Evolutionary conservation across 2,888 invertebrate species (phyloP).

Genomic region (Drosophila longiperda): DNA sequence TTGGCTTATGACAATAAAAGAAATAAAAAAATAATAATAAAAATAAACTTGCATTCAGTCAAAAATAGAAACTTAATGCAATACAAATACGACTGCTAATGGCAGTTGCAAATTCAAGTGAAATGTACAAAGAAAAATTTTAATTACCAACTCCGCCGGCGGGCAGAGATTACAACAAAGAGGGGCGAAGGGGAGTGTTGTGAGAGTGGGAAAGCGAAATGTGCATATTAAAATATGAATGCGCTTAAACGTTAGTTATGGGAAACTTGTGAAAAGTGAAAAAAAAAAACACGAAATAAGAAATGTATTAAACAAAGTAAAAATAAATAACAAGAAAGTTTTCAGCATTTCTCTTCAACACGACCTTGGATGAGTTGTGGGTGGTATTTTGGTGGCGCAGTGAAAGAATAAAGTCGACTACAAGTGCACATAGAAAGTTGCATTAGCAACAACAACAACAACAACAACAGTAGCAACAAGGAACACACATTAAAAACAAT

Average conservation of each 20-base stretch:
- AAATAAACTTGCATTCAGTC: slow-evolving; percentile 16
- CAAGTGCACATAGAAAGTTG: slow-evolving; percentile 68
- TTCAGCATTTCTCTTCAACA: slow-evolving; percentile 25
- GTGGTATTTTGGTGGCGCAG: slow-evolving; percentile 26
- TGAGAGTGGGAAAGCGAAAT: slow-evolving; percentile 60
- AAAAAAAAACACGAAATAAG: slow-evolving; percentile 13
- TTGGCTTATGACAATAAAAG: slow-evolving; percentile 1
- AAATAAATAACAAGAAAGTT: slow-evolving; percentile 28
- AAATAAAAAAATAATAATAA: background rate
- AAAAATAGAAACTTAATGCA: slow-evolving; percentile 16
- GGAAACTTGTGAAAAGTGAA: slow-evolving; percentile 62
- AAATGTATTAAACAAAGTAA: background rate
- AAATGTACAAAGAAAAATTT: slow-evolving; percentile 64
- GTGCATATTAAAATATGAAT: slow-evolving; percentile 72
- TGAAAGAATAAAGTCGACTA: slow-evolving; percentile 51
- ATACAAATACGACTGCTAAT: slow-evolving; percentile 10
- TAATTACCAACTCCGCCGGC: slow-evolving; percentile 46
- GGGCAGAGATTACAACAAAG: background rate
- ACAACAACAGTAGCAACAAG: slow-evolving; percentile 20
- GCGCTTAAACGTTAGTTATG: slow-evolving; percentile 61
- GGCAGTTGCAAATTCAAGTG: slow-evolving; percentile 44
- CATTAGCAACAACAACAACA: slow-evolving; percentile 52
- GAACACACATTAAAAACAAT: slow-evolving; percentile 65
- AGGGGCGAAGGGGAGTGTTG: slow-evolving; percentile 36
- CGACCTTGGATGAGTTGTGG: slow-evolving; percentile 42